Conservation (phyloP, 2,113 vertebrate genomes). For the Oreamnos americanus region DNA sequence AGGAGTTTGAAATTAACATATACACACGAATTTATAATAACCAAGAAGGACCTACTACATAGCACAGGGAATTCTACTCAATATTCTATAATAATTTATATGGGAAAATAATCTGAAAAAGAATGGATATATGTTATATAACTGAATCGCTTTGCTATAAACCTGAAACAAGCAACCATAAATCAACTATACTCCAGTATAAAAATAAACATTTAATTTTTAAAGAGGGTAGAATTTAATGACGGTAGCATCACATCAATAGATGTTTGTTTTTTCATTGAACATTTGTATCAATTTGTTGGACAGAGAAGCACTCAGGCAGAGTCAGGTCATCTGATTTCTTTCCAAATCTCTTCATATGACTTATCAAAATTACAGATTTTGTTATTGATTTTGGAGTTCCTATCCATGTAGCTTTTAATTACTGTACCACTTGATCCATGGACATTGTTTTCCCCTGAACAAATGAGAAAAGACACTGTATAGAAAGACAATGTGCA, state of each 20-base stretch:
- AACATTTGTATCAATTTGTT: not conserved
- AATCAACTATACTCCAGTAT: not conserved
- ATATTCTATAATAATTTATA: not conserved
- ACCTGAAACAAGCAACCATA: not conserved
- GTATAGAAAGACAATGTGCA: not conserved
- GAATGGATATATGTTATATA: not conserved
- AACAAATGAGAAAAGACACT: not conserved
- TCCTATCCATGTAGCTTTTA: not conserved
- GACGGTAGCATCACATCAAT: not conserved
- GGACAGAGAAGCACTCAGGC: not conserved
- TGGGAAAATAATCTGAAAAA: not conserved
- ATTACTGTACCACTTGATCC: not conserved
- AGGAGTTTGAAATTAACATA: not conserved
- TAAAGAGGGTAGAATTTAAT: not conserved
- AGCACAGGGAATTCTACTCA: not conserved
- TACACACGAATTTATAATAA: not conserved
- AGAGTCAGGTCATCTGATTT: not conserved
- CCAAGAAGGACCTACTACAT: not conserved
- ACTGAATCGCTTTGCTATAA: not conserved
- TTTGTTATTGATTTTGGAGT: not conserved
- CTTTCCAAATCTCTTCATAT: not conserved
- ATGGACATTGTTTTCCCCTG: not conserved
- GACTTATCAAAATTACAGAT: not conserved
- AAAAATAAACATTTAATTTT: not conserved
- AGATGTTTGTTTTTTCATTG: not conserved